Evolutionary conservation across 2,888 invertebrate species (phyloP).

Genomic region (Patella caerulea): DNA sequence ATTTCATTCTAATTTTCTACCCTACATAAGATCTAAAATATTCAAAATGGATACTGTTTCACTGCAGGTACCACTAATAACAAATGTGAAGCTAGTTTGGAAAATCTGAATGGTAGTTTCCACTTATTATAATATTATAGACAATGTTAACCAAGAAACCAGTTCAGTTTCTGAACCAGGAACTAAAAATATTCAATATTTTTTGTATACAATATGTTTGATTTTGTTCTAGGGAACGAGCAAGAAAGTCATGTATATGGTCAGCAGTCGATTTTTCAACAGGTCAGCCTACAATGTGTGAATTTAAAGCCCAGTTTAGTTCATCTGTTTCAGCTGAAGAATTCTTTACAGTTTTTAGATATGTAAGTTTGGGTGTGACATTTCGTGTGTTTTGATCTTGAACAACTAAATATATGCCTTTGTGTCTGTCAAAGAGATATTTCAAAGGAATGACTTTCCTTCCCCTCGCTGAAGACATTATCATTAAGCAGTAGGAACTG

Average conservation of each 20-base stretch:
- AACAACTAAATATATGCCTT: background rate
- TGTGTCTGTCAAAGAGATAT: slow-evolving; percentile 1
- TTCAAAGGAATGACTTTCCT: background rate
- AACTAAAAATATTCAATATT: too few relatives aligned
- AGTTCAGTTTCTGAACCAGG: too few relatives aligned
- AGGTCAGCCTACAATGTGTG: slow-evolving; percentile 51
- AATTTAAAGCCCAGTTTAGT: slow-evolving; percentile 53
- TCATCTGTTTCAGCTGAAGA: slow-evolving; percentile 48
- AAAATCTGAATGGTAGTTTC: too few relatives aligned
- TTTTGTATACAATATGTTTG: background rate
- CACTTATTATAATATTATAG: too few relatives aligned
- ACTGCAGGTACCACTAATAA: too few relatives aligned
- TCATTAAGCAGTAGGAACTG: too few relatives aligned
- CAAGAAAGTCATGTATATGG: slow-evolving; percentile 51
- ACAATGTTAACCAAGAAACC: too few relatives aligned
- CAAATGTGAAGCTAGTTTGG: too few relatives aligned
- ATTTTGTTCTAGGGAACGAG: slow-evolving; percentile 30
- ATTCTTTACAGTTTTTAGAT: slow-evolving; percentile 39
- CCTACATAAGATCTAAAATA: too few relatives aligned
- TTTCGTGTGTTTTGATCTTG: background rate
- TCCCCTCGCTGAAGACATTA: too few relatives aligned
- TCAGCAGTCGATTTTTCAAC: slow-evolving; percentile 54
- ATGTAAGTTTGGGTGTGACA: slow-evolving; percentile 34
- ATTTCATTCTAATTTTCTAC: background rate
- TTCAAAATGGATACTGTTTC: too few relatives aligned